Conservation (phyloP, 1,140 invertebrate genomes). For the Drosophila auraria region DNA sequence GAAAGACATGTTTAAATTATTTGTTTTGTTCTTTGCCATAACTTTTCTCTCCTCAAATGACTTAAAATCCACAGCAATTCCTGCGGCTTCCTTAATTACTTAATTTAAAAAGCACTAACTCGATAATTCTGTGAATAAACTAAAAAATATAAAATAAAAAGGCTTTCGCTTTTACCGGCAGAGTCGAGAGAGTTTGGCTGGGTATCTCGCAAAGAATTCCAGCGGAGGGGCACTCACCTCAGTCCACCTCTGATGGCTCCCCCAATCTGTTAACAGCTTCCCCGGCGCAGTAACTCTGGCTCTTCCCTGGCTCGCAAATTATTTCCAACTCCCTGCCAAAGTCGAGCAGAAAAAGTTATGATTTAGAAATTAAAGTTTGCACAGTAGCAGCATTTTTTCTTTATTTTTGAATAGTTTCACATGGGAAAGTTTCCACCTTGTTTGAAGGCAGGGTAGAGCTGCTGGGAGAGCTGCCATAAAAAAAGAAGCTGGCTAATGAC, state of each 20-base stretch:
- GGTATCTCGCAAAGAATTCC: neutral
- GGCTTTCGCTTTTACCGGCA: slow-evolving; percentile 6
- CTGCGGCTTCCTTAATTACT: neutral
- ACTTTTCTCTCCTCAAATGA: neutral
- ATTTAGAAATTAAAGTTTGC: slow-evolving; percentile 79
- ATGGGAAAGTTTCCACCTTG: slow-evolving; percentile 42
- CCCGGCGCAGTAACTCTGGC: neutral
- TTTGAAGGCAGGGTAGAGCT: neutral
- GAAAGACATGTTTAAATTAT: too few relatives aligned
- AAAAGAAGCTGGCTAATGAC: slow-evolving; percentile 65
- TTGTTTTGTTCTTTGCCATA: too few relatives aligned
- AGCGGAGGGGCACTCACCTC: neutral
- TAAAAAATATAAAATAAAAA: neutral
- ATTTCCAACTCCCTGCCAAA: slow-evolving; percentile 35
- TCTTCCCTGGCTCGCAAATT: neutral
- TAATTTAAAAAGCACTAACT: neutral
- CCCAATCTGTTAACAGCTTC: slow-evolving; percentile 40
- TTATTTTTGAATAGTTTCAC: slow-evolving; percentile 29
- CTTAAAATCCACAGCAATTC: neutral
- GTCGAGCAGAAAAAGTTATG: slow-evolving; percentile 71
- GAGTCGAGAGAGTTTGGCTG: slow-evolving; percentile 6
- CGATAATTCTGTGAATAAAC: neutral
- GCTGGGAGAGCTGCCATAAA: neutral
- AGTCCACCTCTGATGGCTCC: slow-evolving; percentile 6
- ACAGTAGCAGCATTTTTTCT: slow-evolving; percentile 31